Evolutionary conservation across 2,888 invertebrate species (phyloP), one percentile per base, ranked within the genome.

Genomic region (Drosophila peninsularis): DNA sequence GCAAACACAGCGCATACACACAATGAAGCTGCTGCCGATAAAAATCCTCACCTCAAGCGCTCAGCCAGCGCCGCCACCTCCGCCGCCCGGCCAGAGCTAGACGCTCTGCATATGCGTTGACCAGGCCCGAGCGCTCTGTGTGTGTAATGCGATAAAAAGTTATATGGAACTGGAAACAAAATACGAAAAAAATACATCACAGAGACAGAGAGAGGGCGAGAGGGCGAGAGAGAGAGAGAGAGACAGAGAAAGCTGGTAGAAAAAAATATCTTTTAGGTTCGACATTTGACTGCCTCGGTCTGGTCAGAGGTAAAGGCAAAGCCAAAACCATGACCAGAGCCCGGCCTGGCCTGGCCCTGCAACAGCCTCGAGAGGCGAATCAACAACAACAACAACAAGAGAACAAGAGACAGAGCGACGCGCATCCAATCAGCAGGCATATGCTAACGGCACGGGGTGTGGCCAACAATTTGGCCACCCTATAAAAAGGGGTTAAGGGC

Each of bases 371-470:
- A 77, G 71, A 34, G 64, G 73, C 74, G 55, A 62, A 57, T 41
- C 55, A 71, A 30, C 50, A 65, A 14, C 49, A 72, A 34, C 53
- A 71, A 39, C 21, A 50, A 39, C 49, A 65, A n/a, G 36, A 61
- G 50, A 24, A 24, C 47, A 52, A 41, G n/a, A 58, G 52, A 71
- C 45, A 60, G 36, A 58, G 58, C 50, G 70, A 68, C 70, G 76
- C 68, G 84, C 76, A 75, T 72, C 82, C 82, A 82, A 82, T 82
- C 82, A 82, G 84, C 77, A 81, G 81, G 78, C 83, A 64, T 78
- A 80, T 65, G 81, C 83, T 45, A 79, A 73, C 71, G 75, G 67
- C 56, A 55, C 63, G 71, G 84, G 84, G 82, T 67, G 82, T 82
- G 82, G 84, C 82, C 80, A 78, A 76, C 55, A 57, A 72, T 75